A percentile compares a stretch with the other conserved stretches of the same genome.
Conservation (phyloP, 2,797 vertebrate genomes). For the Epinephelus malabaricus region DNA sequence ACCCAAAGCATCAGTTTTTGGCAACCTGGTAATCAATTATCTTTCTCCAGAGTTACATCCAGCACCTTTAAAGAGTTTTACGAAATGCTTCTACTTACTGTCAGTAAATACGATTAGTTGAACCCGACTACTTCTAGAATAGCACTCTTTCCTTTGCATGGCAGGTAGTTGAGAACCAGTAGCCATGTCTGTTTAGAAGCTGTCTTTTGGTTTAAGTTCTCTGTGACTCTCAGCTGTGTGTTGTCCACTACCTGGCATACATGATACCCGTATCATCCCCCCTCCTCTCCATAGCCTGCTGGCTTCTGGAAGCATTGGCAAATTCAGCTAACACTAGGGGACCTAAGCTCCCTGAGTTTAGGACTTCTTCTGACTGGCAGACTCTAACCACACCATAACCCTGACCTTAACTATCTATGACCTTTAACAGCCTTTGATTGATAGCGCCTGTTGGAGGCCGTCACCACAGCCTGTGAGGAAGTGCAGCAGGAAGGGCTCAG, state of each 20-base stretch:
- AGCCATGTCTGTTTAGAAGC: neutral
- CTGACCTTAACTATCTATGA: neutral
- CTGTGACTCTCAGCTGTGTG: neutral
- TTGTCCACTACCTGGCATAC: neutral
- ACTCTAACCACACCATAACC: conserved; percentile 1
- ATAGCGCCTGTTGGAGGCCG: neutral
- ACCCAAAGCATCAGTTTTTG: too few species aligned
- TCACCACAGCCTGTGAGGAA: conserved; percentile 23
- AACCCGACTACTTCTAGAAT: neutral
- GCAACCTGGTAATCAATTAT: too few species aligned
- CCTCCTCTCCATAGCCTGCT: neutral
- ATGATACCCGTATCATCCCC: neutral
- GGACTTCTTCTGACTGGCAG: conserved; percentile 7
- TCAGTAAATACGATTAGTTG: neutral
- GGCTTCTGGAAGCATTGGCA: neutral
- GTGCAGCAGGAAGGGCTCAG: conserved; percentile 32
- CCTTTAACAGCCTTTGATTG: conserved; percentile 29
- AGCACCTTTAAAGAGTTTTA: neutral
- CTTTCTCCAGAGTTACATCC: too few species aligned
- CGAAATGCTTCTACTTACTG: neutral
- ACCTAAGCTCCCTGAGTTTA: conserved; percentile 2
- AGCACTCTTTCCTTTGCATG: neutral
- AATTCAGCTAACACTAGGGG: neutral
- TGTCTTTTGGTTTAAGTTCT: neutral
- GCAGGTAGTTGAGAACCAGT: neutral